Percentiles rank a stretch among this genome's conserved stretches.
These are phyloP conservation scores for Capreolus pygargus DNA, from an alignment of 2,113 vertebrate genomes.

Conservation along the genomic window DNA sequence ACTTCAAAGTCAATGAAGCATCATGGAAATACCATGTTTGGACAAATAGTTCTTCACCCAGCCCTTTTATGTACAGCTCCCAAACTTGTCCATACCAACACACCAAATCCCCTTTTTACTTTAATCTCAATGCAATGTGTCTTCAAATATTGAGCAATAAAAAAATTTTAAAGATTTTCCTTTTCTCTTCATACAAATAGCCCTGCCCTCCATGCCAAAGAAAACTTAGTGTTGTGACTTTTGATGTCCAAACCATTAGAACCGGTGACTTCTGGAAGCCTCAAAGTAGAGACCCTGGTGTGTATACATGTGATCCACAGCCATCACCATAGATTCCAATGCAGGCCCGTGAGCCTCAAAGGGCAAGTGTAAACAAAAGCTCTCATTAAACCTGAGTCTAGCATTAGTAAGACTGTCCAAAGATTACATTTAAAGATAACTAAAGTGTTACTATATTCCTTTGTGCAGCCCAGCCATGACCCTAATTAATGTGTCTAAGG, in stretches of 20 bases:
- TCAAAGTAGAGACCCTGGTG: slow-evolving; percentile 1
- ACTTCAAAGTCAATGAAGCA: not conserved
- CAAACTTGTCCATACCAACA: not conserved
- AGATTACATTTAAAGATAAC: slow-evolving; percentile 87
- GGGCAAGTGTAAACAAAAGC: slow-evolving; percentile 81
- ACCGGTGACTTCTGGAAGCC: slow-evolving; percentile 56
- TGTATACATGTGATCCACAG: slow-evolving; percentile 32
- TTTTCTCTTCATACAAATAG: slow-evolving; percentile 34
- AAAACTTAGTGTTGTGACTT: slow-evolving; percentile 56
- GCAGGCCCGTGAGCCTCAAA: slow-evolving; percentile 62
- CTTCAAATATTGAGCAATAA: slow-evolving; percentile 52
- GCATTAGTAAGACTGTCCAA: slow-evolving; percentile 81
- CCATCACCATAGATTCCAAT: slow-evolving; percentile 64
- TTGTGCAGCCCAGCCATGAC: slow-evolving; percentile 84
- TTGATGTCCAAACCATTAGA: slow-evolving; percentile 49
- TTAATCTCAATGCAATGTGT: not conserved
- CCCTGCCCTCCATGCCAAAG: not conserved
- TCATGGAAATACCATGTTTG: not conserved
- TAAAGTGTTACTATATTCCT: slow-evolving; percentile 84
- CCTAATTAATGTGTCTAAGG: slow-evolving; percentile 87
- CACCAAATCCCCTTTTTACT: not conserved
- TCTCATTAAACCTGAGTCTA: slow-evolving; percentile 83
- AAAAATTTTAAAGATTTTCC: slow-evolving; percentile 20
- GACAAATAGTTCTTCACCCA: not conserved
- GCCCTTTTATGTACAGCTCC: not conserved